These are phyloP conservation scores for Cyprinodon tularosa DNA, from an alignment of 2,113 vertebrate genomes.

Conservation along the genomic window DNA sequence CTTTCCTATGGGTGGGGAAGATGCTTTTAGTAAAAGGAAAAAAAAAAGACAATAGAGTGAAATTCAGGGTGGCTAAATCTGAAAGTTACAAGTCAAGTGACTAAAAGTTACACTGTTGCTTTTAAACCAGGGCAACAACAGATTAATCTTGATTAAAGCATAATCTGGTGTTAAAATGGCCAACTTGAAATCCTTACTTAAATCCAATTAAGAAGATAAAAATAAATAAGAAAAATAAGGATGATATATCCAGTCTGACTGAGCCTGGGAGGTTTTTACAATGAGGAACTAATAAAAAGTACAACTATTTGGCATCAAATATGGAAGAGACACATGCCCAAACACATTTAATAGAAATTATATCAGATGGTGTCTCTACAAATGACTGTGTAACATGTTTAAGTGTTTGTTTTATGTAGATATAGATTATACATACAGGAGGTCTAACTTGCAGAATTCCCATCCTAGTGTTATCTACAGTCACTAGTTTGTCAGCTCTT, in stretches of 20 bases:
- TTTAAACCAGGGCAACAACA: no score
- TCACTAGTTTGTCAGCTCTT: no score
- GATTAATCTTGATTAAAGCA: neutral
- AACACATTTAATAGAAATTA: neutral
- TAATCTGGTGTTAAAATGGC: conserved; percentile 29
- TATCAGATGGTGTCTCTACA: neutral
- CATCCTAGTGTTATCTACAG: no score
- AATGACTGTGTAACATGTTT: neutral
- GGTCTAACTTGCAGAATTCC: no score
- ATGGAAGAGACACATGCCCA: neutral
- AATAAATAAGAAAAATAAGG: neutral
- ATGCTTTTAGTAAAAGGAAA: no score
- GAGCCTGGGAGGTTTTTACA: neutral
- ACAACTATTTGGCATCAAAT: neutral
- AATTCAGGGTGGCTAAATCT: neutral
- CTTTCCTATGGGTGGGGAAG: no score
- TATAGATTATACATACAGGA: no score
- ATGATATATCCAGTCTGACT: no score
- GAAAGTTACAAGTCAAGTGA: no score
- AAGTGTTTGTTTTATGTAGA: no score
- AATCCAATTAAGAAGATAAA: conserved; percentile 34
- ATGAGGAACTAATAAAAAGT: neutral
- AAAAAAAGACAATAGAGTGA: neutral
- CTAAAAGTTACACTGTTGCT: no score
- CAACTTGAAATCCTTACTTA: conserved; percentile 49